These are phyloP conservation scores for Drosophila aff. DNA, from an alignment of 1,140 invertebrate genomes.

Conservation along the genomic window DNA sequence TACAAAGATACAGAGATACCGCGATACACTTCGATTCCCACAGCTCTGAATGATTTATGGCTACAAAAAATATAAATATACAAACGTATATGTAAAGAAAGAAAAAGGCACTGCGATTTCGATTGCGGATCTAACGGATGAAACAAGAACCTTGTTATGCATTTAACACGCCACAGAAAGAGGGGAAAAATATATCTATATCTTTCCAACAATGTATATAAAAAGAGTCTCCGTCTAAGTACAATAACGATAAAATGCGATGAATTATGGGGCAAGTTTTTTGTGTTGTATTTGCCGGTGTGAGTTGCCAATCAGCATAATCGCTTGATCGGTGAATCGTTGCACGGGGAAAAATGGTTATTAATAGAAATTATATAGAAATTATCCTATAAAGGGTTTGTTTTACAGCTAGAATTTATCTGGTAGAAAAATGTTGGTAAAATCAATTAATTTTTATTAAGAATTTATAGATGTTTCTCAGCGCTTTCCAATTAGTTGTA, in stretches of 20 bases:
- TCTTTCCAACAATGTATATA: constrained; percentile 20
- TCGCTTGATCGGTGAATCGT: constrained; percentile 37
- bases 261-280: constrained; percentile 80
- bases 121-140: constrained; percentile 82
- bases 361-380: neutral
- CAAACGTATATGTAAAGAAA: constrained; percentile 61
- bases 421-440: neutral
- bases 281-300: constrained; percentile 34
- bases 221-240: constrained; percentile 51
- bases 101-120: constrained; percentile 63
- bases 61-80: constrained; percentile 31
- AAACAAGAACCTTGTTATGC: constrained; percentile 81
- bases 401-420: neutral
- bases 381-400: accelerated
- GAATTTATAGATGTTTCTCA: neutral
- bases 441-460: neutral
- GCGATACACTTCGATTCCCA: constrained; percentile 69
- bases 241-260: constrained; percentile 74
- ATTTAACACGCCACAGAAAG: constrained; percentile 71
- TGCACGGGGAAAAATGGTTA: constrained; percentile 17
- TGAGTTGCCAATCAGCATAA: constrained; percentile 62
- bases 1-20: constrained; percentile 50
- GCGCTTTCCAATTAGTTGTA: neutral
- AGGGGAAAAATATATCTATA: constrained; percentile 18
- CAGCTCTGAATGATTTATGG: constrained; percentile 81